Percentiles rank a stretch among this genome's conserved stretches.
Evolutionary conservation across 2,797 vertebrate genomes (phyloP).

Genomic region (Pipistrellus pipistrellus): DNA sequence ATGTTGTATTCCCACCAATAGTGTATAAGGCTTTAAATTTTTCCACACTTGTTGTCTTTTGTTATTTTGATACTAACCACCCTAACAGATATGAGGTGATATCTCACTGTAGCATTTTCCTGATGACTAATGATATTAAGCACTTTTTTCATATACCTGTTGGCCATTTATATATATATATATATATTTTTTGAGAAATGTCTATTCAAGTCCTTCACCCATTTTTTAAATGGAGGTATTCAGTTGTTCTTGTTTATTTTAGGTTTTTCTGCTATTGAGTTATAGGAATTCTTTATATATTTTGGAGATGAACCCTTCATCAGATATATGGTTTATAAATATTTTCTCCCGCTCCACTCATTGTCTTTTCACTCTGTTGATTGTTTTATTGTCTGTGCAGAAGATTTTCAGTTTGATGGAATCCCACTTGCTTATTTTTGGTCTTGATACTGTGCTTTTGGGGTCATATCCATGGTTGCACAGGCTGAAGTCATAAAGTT

Average conservation of each 20-base stretch:
- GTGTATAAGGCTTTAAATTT: not conserved
- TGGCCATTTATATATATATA: not conserved
- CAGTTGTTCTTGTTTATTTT: not conserved
- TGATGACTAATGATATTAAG: not conserved
- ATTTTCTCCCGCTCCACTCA: not conserved
- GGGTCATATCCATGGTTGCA: not conserved
- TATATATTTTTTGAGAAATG: not conserved
- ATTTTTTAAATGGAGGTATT: not conserved
- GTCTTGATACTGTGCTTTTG: conserved; percentile 23
- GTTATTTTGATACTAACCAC: not conserved
- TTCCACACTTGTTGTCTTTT: not conserved
- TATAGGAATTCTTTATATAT: not conserved
- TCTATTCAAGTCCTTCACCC: not conserved
- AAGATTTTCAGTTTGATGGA: not conserved
- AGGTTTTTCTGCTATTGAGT: not conserved
- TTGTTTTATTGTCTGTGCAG: not conserved
- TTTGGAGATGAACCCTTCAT: not conserved
- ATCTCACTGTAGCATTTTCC: not conserved
- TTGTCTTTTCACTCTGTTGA: not conserved
- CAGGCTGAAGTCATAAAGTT: not conserved
- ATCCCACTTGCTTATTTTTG: not conserved
- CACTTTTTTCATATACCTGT: not conserved
- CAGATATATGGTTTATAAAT: conserved; percentile 4
- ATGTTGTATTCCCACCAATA: not conserved
- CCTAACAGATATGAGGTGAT: not conserved